Evolutionary conservation across 2,888 invertebrate genomes (phyloP).

Genomic region (Cataglyphis rosenhaueri): DNA sequence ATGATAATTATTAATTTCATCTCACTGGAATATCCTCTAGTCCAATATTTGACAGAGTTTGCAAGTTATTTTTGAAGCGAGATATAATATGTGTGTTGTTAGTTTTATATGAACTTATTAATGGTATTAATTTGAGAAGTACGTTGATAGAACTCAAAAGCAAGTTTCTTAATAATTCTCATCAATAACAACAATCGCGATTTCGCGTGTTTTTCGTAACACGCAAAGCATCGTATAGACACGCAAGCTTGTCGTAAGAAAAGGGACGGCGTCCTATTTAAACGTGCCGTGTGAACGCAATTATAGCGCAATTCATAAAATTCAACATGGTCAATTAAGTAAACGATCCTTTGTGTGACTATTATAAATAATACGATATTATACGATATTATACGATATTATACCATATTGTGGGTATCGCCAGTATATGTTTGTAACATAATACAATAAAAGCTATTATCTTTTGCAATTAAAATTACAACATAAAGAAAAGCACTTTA

Average conservation of each 20-base stretch:
- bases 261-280: conserved; percentile 12
- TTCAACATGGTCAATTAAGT: conserved; percentile 13
- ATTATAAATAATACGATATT: conserved; percentile 22
- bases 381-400: background rate
- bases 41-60: background rate
- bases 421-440: background rate
- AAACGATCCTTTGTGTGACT: background rate
- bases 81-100: background rate
- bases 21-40: background rate
- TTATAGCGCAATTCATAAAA: conserved; percentile 22
- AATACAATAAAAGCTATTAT: conserved; percentile 18
- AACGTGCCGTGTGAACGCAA: conserved; percentile 15
- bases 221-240: conserved; percentile 16
- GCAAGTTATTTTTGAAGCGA: background rate
- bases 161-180: conserved; percentile 28
- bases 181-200: conserved; percentile 25
- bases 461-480: conserved; percentile 3
- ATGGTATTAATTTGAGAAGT: conserved; percentile 9
- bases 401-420: background rate
- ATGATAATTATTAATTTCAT: background rate
- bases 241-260: conserved; percentile 29
- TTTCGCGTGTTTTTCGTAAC: conserved; percentile 41
- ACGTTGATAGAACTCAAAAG: conserved; percentile 13
- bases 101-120: conserved; percentile 4
- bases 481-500: background rate